Evolutionary conservation across 23 tunicate species (phyloP), one percentile per base, ranked within the genome.

Genomic region (Trididemnum clinides): DNA sequence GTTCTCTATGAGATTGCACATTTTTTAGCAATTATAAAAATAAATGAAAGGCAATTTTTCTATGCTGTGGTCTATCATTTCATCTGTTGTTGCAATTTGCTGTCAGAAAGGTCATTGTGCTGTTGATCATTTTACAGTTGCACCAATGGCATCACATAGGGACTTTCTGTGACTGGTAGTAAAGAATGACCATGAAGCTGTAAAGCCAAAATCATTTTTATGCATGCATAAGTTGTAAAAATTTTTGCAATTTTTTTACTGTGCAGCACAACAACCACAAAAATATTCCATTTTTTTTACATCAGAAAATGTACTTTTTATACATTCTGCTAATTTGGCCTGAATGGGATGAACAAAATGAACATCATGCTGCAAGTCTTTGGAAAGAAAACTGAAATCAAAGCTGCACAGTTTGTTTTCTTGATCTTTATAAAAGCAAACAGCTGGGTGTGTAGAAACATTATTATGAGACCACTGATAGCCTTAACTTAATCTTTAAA

Each of bases 61-160:
- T 62, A 5, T 22, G n/a, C 69, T 12, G 27, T 62, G 69, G 23
- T 12, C 5, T 12, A 62, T 62, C 69, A 62, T 62, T 12, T 18
- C 69, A 62, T 22, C 69, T 62, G n/a, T 12, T 22, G 69, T 4
- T 62, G 23, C 69, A 12, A 62, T 62, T n/a, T 62, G 69, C 15
- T 62, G 69, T 62, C n/a, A 25, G 27, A 62, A 25, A 62, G 69
- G 69, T 62, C 69, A 12, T 62, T 25, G 69, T 20, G 69, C 69
- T 12, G 69, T 62, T 62, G 69, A 62, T 12, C 69, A 25, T n/a
- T 62, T 62, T 62, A 62, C 69, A 12, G 69, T 62, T 5, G 23
- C 69, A 20, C 69, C 69, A 62, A 62, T 62, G 6, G 23, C 69
- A 62, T 62, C 69, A 62, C 69, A 62, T 5, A 25, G 69, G 15